Conservation (phyloP, 2,113 vertebrate genomes). For the Nannobrachium achirus region DNA sequence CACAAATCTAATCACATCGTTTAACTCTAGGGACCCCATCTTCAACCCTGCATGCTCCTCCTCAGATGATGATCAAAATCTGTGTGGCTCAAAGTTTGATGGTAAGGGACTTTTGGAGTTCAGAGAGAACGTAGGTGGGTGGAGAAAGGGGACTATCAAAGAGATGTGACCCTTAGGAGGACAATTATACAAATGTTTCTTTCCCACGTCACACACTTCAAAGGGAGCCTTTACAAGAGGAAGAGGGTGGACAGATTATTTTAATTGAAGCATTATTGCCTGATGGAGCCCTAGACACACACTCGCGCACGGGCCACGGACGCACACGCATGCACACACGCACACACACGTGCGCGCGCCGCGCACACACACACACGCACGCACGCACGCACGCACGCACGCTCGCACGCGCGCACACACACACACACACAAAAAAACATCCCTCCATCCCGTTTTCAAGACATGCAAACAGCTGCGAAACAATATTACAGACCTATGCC, state of each 20-base stretch:
- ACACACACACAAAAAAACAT: too few relatives aligned
- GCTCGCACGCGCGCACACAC: too few relatives aligned
- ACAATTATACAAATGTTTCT: slow-evolving; percentile 20
- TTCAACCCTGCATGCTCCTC: neutral
- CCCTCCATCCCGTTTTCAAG: too few relatives aligned
- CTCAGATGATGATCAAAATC: slow-evolving; percentile 19
- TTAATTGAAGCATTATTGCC: slow-evolving; percentile 2
- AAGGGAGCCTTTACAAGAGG: neutral
- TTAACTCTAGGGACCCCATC: slow-evolving; percentile 24
- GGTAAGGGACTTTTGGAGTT: slow-evolving; percentile 18
- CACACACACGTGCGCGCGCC: too few relatives aligned
- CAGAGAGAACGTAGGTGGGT: neutral
- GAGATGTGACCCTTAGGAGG: slow-evolving; percentile 27
- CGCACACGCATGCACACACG: too few relatives aligned
- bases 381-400: too few relatives aligned
- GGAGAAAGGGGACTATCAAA: slow-evolving; percentile 23
- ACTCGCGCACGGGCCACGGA: too few relatives aligned
- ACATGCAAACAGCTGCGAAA: too few relatives aligned
- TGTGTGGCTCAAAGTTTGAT: slow-evolving; percentile 23
- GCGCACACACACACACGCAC: too few relatives aligned
- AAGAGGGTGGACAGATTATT: neutral
- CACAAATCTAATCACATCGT: slow-evolving; percentile 55
- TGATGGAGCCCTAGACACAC: too few relatives aligned
- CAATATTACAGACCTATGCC: too few relatives aligned
- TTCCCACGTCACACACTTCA: slow-evolving; percentile 16